phyloP scores from a whole-genome alignment of 2,113 vertebrate species.

The Callopanchax toddi region DNA sequence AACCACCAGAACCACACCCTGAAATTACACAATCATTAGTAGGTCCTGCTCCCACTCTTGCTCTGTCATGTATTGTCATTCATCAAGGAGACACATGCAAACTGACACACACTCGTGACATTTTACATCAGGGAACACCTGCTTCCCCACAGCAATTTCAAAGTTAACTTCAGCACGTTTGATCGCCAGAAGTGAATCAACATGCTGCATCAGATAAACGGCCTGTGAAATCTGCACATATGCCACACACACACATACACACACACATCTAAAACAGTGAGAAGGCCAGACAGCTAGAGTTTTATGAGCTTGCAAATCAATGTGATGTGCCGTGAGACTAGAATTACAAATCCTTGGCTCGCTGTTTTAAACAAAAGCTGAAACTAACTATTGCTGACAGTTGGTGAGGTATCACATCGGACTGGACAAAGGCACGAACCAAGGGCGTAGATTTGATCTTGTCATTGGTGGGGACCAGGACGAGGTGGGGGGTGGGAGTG shows the following conservation, averaged over 20 bases:
- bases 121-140: conserved; percentile 33
- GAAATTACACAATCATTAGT: conserved; percentile 35
- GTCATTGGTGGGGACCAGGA: too few relatives aligned
- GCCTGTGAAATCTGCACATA: conserved; percentile 11
- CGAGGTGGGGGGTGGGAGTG: too few relatives aligned
- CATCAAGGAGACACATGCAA: conserved; percentile 20
- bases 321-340: conserved; percentile 44
- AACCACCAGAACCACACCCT: conserved; percentile 53
- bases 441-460: too few relatives aligned
- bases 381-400: conserved; percentile 59
- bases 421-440: conserved; percentile 41
- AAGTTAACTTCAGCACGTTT: conserved; percentile 9
- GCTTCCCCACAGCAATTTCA: conserved; percentile 26
- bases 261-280: conserved; percentile 13
- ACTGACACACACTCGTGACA: conserved; percentile 31
- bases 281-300: background rate
- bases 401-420: conserved; percentile 31
- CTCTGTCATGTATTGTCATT: conserved; percentile 20
- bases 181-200: conserved; percentile 18
- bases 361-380: conserved; percentile 49
- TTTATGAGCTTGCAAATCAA: conserved; percentile 16
- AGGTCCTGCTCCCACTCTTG: conserved; percentile 19
- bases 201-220: conserved; percentile 11
- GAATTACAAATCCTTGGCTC: conserved; percentile 41
- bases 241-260: too few relatives aligned